phyloP scores from a whole-genome alignment of 2,113 vertebrate species.

The Damaliscus lunatus region DNA sequence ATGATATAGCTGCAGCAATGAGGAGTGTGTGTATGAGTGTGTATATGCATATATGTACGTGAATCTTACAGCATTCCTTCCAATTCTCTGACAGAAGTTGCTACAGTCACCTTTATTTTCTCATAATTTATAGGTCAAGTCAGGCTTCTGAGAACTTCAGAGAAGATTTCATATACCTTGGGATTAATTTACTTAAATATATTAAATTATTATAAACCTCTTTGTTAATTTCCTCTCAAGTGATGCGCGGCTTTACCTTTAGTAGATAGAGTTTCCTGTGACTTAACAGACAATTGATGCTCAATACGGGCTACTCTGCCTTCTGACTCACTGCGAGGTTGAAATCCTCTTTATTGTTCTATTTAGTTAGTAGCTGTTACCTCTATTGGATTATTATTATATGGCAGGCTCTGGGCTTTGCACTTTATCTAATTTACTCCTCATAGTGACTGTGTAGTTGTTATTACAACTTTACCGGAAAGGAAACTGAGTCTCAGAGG shows the following conservation, averaged over 20 bases:
- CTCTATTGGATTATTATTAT: not conserved
- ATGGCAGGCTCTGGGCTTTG: not conserved
- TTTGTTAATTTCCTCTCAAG: not conserved
- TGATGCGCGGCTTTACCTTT: not conserved
- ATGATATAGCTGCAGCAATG: too few species aligned
- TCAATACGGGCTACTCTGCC: not conserved
- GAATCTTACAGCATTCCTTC: not conserved
- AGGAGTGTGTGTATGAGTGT: not conserved
- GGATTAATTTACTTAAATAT: not conserved
- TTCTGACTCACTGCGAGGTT: not conserved
- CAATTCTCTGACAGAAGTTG: not conserved
- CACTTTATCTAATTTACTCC: not conserved
- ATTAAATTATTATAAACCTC: not conserved
- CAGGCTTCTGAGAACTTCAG: not conserved
- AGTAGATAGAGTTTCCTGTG: not conserved
- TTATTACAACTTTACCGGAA: not conserved
- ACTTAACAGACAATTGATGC: not conserved
- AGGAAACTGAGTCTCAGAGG: not conserved
- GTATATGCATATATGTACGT: rapidly evolving
- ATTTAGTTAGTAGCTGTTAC: not conserved
- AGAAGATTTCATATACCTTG: not conserved
- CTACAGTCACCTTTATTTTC: not conserved
- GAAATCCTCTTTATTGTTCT: not conserved
- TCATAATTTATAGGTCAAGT: not conserved
- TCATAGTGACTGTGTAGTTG: not conserved